Percentiles rank a stretch among this genome's conserved stretches.
Evolutionary conservation across 2,888 invertebrate species (phyloP).

Genomic region (Macropis europaea): DNA sequence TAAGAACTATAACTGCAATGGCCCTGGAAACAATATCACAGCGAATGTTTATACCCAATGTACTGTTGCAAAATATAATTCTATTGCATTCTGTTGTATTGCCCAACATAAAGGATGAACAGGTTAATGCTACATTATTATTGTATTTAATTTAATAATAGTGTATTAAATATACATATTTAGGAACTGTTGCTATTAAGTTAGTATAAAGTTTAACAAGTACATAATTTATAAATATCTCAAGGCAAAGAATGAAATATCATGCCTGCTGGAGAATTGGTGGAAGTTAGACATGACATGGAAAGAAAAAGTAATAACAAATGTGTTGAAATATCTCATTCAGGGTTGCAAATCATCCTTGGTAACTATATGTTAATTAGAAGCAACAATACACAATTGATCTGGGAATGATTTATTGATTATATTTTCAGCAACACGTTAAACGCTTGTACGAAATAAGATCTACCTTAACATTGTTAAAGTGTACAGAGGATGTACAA

Average conservation of each 20-base stretch:
- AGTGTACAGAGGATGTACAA: conserved; percentile 36
- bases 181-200: too few species aligned
- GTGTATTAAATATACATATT: too few species aligned
- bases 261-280: conserved; percentile 58
- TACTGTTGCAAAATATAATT: conserved; percentile 46
- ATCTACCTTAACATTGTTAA: conserved; percentile 45
- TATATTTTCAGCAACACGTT: conserved; percentile 48
- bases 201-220: too few species aligned
- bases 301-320: conserved; percentile 54
- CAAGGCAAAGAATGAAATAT: conserved; percentile 58
- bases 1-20: conserved; percentile 35
- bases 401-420: background rate
- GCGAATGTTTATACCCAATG: conserved; percentile 45
- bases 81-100: conserved; percentile 48
- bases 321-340: conserved; percentile 54
- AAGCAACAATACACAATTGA: background rate
- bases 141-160: background rate
- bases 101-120: conserved; percentile 39
- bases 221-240: background rate
- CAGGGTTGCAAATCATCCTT: conserved; percentile 45
- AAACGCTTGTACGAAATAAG: conserved; percentile 57
- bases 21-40: conserved; percentile 48
- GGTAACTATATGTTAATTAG: conserved; percentile 41
- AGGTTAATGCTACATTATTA: conserved; percentile 35
- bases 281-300: conserved; percentile 52